Conservation (phyloP, 2,113 vertebrate genomes). For the Otis tarda region DNA sequence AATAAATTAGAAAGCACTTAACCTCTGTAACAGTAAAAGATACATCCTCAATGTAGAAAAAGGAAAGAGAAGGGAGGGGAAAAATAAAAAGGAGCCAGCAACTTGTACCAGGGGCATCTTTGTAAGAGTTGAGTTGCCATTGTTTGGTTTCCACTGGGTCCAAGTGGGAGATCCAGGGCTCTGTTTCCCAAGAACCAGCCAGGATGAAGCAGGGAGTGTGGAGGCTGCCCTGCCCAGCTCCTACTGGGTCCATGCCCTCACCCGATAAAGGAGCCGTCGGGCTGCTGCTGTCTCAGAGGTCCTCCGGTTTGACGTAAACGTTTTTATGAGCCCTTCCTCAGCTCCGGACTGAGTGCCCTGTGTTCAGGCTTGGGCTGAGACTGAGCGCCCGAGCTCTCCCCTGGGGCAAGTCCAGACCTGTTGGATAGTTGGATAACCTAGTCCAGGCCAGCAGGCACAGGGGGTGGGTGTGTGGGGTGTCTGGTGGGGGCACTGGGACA, state of each 20-base stretch:
- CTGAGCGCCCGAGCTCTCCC: neutral
- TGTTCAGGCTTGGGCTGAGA: neutral
- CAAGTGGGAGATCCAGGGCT: rapidly evolving
- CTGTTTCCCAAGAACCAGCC: neutral
- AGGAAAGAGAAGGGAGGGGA: too few species aligned
- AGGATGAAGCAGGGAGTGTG: rapidly evolving
- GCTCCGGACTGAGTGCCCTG: neutral
- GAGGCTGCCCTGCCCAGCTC: neutral
- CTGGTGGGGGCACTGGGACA: neutral
- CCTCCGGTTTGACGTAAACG: neutral
- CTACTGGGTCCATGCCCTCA: rapidly evolving
- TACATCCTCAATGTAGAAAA: neutral
- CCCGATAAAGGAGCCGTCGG: neutral
- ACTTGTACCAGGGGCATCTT: neutral
- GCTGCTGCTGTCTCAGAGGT: neutral
- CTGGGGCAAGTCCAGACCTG: neutral
- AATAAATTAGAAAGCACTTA: constrained; percentile 53
- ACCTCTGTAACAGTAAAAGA: neutral
- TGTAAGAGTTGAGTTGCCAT: neutral
- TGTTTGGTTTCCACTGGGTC: neutral
- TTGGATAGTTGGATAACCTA: neutral
- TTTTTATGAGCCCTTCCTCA: neutral
- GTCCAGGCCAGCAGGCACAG: neutral
- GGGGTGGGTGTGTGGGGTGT: neutral
- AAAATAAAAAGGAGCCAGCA: neutral